Percentiles rank a stretch among this genome's conserved stretches.
These are phyloP conservation scores for Adelognathus sp. DNA, from an alignment of 2,888 invertebrate genomes.

Conservation along the genomic window DNA sequence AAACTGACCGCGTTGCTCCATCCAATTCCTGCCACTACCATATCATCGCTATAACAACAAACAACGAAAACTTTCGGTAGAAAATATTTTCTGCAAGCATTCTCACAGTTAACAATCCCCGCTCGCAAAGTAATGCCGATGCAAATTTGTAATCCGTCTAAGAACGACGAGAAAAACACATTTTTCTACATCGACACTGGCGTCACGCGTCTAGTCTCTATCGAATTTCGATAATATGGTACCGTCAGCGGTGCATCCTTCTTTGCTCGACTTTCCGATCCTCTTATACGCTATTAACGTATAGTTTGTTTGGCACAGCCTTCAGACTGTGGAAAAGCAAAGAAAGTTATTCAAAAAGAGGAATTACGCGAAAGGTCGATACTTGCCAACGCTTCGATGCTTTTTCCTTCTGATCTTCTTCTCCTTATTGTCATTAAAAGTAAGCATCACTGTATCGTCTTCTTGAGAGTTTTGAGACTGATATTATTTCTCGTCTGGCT, in stretches of 20 bases:
- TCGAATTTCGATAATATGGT: too few relatives aligned
- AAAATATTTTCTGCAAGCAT: background rate
- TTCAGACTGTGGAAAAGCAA: too few relatives aligned
- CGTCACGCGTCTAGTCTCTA: background rate
- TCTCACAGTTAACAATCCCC: background rate
- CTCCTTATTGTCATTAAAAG: background rate
- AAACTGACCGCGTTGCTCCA: background rate
- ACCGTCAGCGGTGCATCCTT: too few relatives aligned
- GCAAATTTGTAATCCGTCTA: background rate
- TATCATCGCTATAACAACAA: too few relatives aligned
- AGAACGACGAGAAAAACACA: background rate
- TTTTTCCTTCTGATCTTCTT: background rate
- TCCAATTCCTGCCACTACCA: too few relatives aligned
- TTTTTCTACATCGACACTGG: background rate
- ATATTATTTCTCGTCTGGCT: conserved; percentile 28
- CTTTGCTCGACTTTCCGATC: too few relatives aligned
- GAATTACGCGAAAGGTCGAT: conserved; percentile 29
- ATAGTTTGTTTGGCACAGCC: too few relatives aligned
- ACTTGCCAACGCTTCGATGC: conserved; percentile 24
- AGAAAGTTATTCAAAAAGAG: conserved; percentile 2
- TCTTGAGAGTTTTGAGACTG: conserved; percentile 40
- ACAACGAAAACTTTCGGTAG: background rate
- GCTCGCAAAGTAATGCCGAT: background rate
- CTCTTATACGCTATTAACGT: too few relatives aligned
- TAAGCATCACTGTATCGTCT: conserved; percentile 36